These are phyloP conservation scores for Solen grandis DNA, from an alignment of 1,140 invertebrate species.

Conservation along the genomic window DNA sequence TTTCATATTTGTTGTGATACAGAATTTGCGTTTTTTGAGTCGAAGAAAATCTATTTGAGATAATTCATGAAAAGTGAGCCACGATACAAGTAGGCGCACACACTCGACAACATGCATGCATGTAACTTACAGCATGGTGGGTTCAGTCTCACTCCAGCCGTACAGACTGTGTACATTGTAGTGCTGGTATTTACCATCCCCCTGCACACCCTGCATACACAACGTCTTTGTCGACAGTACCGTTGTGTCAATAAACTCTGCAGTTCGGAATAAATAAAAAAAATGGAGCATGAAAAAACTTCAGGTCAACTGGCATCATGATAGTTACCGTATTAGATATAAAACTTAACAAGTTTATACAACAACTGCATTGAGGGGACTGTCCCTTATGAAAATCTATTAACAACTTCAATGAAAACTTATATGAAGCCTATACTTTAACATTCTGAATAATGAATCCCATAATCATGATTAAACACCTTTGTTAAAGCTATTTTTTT, in stretches of 20 bases:
- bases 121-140: conserved; percentile 62
- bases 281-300: too few relatives aligned
- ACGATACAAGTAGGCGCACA: too few relatives aligned
- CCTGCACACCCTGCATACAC: conserved; percentile 74
- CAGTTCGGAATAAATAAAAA: not conserved
- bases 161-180: conserved; percentile 78
- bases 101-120: too few relatives aligned
- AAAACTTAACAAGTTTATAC: too few relatives aligned
- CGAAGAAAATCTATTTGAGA: too few relatives aligned
- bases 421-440: not conserved
- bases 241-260: conserved; percentile 54
- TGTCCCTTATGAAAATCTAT: too few relatives aligned
- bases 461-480: not conserved
- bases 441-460: not conserved
- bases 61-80: too few relatives aligned
- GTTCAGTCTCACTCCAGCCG: conserved; percentile 74
- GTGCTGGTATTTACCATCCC: conserved; percentile 62
- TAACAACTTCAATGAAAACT: too few relatives aligned
- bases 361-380: too few relatives aligned
- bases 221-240: conserved; percentile 75
- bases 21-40: too few relatives aligned
- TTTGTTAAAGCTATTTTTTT: too few relatives aligned
- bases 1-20: too few relatives aligned
- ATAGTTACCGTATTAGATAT: not conserved
- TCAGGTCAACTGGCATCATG: not conserved